These are phyloP conservation scores for Danio kyathit DNA, from an alignment of 2,797 vertebrate genomes.

Conservation along the genomic window DNA sequence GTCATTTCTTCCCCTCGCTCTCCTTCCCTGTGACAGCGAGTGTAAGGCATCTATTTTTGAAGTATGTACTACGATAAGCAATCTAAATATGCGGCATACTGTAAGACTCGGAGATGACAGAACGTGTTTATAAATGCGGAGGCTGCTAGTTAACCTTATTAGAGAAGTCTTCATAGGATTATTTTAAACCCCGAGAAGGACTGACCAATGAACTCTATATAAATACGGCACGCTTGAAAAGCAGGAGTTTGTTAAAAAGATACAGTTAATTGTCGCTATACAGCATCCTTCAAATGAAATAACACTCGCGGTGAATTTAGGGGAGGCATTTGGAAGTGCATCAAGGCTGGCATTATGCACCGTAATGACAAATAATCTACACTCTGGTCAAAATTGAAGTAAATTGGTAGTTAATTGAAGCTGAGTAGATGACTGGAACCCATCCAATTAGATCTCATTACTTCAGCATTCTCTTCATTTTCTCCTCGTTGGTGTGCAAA, in stretches of 20 bases:
- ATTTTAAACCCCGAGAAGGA: background rate
- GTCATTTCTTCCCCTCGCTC: background rate
- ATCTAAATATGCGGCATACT: background rate
- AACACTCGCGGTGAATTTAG: conserved; percentile 44
- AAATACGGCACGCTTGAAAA: background rate
- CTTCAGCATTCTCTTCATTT: conserved; percentile 50
- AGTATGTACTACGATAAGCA: background rate
- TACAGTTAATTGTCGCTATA: background rate
- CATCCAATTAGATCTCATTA: conserved; percentile 57
- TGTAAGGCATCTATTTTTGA: conserved; percentile 1
- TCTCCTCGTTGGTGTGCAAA: conserved; percentile 53
- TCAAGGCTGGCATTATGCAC: conserved; percentile 46
- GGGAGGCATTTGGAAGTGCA: conserved; percentile 47
- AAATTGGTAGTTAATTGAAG: conserved; percentile 63
- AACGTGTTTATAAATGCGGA: background rate
- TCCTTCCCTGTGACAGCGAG: background rate
- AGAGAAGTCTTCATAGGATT: too few relatives aligned
- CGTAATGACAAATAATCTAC: conserved; percentile 51
- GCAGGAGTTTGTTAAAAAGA: background rate
- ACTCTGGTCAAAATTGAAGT: conserved; percentile 50
- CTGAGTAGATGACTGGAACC: conserved; percentile 55
- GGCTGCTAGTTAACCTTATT: background rate
- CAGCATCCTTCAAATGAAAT: conserved; percentile 18
- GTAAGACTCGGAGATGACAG: background rate
- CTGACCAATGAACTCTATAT: too few relatives aligned